Percentiles rank a stretch among this genome's conserved stretches.
phyloP scores from a whole-genome alignment of 64 coral and sea anemone species.

The Orbicella faveolata region DNA sequence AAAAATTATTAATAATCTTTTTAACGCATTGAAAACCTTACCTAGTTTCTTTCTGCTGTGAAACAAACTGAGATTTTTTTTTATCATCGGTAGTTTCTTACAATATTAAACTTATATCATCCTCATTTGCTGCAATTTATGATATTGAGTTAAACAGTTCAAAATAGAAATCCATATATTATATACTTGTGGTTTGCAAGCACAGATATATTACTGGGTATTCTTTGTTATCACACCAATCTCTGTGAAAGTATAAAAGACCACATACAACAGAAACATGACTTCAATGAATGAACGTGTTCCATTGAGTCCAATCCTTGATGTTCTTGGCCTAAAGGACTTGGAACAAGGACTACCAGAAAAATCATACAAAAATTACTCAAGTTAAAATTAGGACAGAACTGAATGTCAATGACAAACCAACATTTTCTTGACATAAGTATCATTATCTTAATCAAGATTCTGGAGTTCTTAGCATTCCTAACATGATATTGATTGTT shows the following conservation, averaged over 20 bases:
- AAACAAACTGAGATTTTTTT: background rate
- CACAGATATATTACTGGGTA: no score
- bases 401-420: background rate
- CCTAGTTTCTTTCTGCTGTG: background rate
- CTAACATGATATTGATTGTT: constrained; percentile 33
- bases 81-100: background rate
- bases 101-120: background rate
- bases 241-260: no score
- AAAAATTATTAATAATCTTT: no score
- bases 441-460: background rate
- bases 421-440: background rate
- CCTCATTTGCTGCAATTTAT: background rate
- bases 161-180: background rate
- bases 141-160: background rate
- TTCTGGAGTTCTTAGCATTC: constrained; percentile 20
- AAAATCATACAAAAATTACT: background rate
- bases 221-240: no score
- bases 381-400: background rate
- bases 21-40: no score
- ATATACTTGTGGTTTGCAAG: no score
- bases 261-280: no score
- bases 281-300: no score
- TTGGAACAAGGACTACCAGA: background rate
- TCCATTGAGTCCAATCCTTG: background rate
- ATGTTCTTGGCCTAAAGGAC: background rate